Percentiles rank a stretch among this genome's conserved stretches.
Evolutionary conservation across 1,140 invertebrate genomes (phyloP).

Genomic region (Sycobia sp.): DNA sequence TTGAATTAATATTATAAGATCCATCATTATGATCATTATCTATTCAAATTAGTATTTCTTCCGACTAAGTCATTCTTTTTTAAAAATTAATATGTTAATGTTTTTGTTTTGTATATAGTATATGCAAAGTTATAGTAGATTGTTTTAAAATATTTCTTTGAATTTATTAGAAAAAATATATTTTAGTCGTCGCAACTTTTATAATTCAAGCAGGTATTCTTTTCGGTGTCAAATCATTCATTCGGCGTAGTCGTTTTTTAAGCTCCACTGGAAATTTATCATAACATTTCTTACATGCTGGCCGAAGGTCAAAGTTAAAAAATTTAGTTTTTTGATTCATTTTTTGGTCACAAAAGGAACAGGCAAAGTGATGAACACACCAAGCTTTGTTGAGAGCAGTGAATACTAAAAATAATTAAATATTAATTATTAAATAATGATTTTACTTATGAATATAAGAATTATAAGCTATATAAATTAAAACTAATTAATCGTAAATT

Average conservation of each 20-base stretch:
- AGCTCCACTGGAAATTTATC: constrained; percentile 96
- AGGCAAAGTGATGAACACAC: constrained; percentile 99
- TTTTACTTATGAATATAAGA: neutral
- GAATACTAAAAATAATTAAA: constrained; percentile 81
- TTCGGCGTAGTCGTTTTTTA: constrained; percentile 81
- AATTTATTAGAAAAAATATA: no score
- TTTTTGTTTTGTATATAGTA: no score
- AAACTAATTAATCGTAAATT: no score
- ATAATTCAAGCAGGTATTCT: constrained; percentile 53
- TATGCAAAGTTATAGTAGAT: no score
- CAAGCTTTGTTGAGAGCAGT: constrained; percentile 99
- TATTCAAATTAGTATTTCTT: no score
- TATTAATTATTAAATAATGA: neutral
- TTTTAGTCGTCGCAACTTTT: no score
- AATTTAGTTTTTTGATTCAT: constrained; percentile 99
- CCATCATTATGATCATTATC: no score
- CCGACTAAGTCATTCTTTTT: no score
- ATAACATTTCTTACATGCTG: constrained; percentile 98
- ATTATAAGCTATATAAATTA: constrained; percentile 25
- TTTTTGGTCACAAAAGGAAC: constrained; percentile 95
- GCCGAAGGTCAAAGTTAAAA: constrained; percentile 97
- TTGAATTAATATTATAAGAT: no score
- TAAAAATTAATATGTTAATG: no score
- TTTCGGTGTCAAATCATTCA: constrained; percentile 74
- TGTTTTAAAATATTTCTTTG: no score